Base-by-base conservation (phyloP, 2,113 vertebrate species). In the Dascyllus trimaculatus region DNA sequence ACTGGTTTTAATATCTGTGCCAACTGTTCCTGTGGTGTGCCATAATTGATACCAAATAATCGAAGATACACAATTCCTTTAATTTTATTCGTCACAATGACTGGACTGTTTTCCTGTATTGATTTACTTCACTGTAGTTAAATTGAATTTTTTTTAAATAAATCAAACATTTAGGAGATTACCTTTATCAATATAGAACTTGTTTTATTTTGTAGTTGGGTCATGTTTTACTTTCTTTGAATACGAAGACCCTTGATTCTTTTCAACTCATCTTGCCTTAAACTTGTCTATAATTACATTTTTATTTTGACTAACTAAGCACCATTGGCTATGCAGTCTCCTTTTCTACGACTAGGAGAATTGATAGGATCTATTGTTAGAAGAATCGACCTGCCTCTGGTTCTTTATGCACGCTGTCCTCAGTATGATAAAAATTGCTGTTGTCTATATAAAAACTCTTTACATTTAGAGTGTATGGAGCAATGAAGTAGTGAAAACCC, bases 271-370 rank as follows among this genome's bases (percentile, higher is more conserved):
- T 59, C 62, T 75, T n/a, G 22, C 43, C 19, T 19, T 51, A 10
- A 49, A 75, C 48, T 11, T 68, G 18, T 19, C 54, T 35, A 5
- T 53, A 63, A 70, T 71, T 35, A 38, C n/a, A 65, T n/a, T 69
- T 67, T 8, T 10, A 63, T 71, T 58, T 32, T 22, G n/a, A 65
- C 65, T 68, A 70, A 65, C 84, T 40, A 82, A 59, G 35, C 22
- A 49, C 11, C 29, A 62, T 53, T 45, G 29, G 48, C 56, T 66
- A 76, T 75, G 26, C 26, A 58, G 62, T 71, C 35, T 45, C 26
- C 15, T 22, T 8, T 22, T 58, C 14, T 48, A 32, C 25, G 71
- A 19, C 53, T 67, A 67, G 56, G 43, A 84, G 21, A 71, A 14
- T 18, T 52, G 24, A 65, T 14, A 11, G 13, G 8, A 78, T 67